Conservation (phyloP, 30 jellyfish, hydroid and myxozoan genomes). For the Cassiopea andromeda region DNA sequence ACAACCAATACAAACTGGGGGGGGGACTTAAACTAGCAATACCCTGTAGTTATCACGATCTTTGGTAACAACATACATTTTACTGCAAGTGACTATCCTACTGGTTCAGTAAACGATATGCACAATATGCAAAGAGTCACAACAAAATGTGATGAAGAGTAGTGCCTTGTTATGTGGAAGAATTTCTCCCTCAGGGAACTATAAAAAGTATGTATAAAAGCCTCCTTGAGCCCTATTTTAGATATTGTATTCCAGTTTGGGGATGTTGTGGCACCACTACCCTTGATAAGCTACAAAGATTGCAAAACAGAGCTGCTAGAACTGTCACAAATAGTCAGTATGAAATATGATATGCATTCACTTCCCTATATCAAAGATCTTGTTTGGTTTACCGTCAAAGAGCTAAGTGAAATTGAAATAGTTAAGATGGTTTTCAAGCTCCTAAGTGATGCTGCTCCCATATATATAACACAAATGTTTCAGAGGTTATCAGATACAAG, state of each 20-base stretch:
- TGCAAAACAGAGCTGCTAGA: conserved; percentile 4
- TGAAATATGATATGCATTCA: neutral
- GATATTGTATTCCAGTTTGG: neutral
- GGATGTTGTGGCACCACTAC: neutral
- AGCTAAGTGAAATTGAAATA: neutral
- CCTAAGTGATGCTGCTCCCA: neutral
- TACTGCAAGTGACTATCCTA: too few relatives aligned
- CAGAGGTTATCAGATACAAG: conserved; percentile 27
- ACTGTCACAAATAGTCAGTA: neutral
- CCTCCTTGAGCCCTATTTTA: neutral
- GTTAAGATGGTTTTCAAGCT: neutral
- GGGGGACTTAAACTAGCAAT: too few relatives aligned
- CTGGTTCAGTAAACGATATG: too few relatives aligned
- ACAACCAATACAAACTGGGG: too few relatives aligned
- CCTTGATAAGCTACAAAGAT: conserved; percentile 2
- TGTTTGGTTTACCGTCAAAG: neutral
- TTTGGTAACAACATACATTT: too few relatives aligned
- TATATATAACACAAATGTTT: neutral
- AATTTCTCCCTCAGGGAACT: too few relatives aligned
- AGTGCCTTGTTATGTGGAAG: too few relatives aligned
- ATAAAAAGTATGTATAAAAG: neutral
- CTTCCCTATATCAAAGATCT: neutral
- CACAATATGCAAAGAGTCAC: too few relatives aligned
- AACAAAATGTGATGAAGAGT: too few relatives aligned
- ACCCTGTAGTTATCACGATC: too few relatives aligned